A percentile compares a stretch with the other conserved stretches of the same genome.
These are phyloP conservation scores for chimpanzee (Pan troglodytes) DNA, from an alignment of 2,113 vertebrate genomes.

Conservation along the genomic window NHGRI_mPanTro3-v2.1_pri NC_072411.2:104103501-104104000, in stretches of 20 bases:
- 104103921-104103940: constrained; percentile 59
- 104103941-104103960: constrained; percentile 51
- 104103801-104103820: background rate
- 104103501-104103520: constrained; percentile 45
- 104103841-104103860: constrained; percentile 68
- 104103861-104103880: constrained; percentile 55
- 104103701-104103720: constrained; percentile 12
- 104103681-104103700: constrained; percentile 29
- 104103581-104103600: constrained; percentile 33
- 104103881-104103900: constrained; percentile 18
- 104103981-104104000: constrained; percentile 64
- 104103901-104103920: constrained; percentile 63
- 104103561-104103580: background rate
- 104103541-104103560: background rate
- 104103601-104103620: constrained; percentile 47
- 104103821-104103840: constrained; percentile 60
- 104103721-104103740: constrained; percentile 61
- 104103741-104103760: constrained; percentile 32
- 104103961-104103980: constrained; percentile 64
- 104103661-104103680: constrained; percentile 54
- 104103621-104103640: constrained; percentile 71
- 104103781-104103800: background rate
- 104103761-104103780: background rate
- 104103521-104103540: background rate
- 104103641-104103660: constrained; percentile 80